A percentile compares a stretch with the other conserved stretches of the same genome.
Conservation (phyloP, 2,113 vertebrate species). For the Pollimyrus isidori region DNA sequence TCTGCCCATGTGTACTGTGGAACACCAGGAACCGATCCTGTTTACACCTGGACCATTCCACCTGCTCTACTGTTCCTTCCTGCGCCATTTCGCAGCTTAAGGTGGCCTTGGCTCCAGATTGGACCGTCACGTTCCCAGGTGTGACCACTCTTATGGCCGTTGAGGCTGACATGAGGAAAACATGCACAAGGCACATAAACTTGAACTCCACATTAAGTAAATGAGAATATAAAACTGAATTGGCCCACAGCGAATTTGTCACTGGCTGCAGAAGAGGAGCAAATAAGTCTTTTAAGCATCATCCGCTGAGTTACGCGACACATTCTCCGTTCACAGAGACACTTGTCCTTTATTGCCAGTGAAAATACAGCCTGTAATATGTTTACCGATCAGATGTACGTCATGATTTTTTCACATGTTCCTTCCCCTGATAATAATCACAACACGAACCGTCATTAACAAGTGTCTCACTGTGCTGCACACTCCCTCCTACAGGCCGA, state of each 20-base stretch:
- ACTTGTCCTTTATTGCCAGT: not conserved
- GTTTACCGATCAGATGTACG: not conserved
- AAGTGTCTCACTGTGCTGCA: not conserved
- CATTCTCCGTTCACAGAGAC: not conserved
- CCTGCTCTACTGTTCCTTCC: not conserved
- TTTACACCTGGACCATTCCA: slow-evolving; percentile 13
- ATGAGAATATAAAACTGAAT: not conserved
- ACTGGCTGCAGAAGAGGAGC: not conserved
- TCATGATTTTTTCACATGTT: not conserved
- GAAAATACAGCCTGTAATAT: not conserved
- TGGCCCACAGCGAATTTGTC: not conserved
- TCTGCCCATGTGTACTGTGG: not conserved
- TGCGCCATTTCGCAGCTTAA: slow-evolving; percentile 4
- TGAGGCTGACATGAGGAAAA: not conserved
- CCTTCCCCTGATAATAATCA: not conserved
- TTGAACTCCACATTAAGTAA: not conserved
- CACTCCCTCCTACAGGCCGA: not conserved
- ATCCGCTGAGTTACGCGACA: not conserved
- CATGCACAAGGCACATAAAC: not conserved
- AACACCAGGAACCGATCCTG: not conserved
- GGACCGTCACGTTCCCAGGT: slow-evolving; percentile 1
- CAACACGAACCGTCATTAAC: not conserved
- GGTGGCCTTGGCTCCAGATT: not conserved
- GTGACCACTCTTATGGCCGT: slow-evolving; percentile 3
- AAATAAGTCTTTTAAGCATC: not conserved